A percentile compares a stretch with the other conserved stretches of the same genome.
phyloP scores from a whole-genome alignment of 2,113 vertebrate species.

The Neotoma lepida region DNA sequence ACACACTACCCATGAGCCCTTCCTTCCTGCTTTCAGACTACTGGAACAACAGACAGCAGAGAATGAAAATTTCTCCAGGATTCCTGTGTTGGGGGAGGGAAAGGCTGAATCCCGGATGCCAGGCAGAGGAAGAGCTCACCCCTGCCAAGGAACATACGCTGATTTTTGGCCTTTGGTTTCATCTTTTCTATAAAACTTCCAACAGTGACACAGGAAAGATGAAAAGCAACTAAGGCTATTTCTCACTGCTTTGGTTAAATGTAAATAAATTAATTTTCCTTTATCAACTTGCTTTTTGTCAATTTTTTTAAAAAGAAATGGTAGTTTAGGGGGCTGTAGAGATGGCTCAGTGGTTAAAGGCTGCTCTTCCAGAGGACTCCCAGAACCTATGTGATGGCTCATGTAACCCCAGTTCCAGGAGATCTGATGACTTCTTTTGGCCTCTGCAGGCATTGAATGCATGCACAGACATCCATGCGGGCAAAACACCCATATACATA shows the following conservation, averaged over 20 bases:
- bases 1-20: neutral
- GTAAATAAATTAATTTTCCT: neutral
- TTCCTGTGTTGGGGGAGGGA: neutral
- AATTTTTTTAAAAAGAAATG: neutral
- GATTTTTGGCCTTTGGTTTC: neutral
- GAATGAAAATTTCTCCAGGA: neutral
- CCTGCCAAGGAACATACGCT: neutral
- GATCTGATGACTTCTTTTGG: neutral
- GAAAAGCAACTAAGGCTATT: neutral
- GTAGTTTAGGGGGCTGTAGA: neutral
- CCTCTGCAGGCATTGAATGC: neutral
- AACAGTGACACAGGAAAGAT: neutral
- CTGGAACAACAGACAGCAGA: neutral
- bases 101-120: neutral
- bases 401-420: neutral
- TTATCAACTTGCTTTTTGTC: neutral
- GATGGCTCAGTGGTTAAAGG: neutral
- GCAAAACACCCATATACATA: neutral
- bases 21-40: no score
- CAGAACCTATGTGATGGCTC: neutral
- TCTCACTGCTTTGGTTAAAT: neutral
- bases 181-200: neutral
- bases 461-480: neutral
- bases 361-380: neutral
- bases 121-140: neutral